Conservation (phyloP, 2,797 vertebrate genomes). For the Toxotes lorentzi region DNA sequence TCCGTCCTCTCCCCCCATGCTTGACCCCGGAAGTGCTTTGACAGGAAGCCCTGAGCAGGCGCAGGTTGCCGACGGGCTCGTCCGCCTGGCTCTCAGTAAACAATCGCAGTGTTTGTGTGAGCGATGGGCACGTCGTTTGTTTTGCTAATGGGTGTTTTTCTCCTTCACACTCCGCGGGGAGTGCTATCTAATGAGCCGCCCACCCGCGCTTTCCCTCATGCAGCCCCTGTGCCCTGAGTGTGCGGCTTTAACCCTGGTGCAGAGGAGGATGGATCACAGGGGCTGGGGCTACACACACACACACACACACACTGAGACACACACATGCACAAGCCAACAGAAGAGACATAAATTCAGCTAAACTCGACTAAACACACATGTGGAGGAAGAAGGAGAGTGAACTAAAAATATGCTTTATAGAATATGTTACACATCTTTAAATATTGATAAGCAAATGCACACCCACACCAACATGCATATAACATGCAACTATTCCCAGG, state of each 20-base stretch:
- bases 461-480: constrained; percentile 30
- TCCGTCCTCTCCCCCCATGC: neutral
- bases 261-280: constrained; percentile 71
- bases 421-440: constrained; percentile 70
- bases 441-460: constrained; percentile 59
- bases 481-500: constrained; percentile 51
- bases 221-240: constrained; percentile 70
- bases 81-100: constrained; percentile 71
- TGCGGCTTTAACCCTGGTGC: constrained; percentile 75
- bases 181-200: constrained; percentile 82
- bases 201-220: constrained; percentile 72
- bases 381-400: constrained; percentile 5
- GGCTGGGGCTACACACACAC: constrained; percentile 39
- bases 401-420: constrained; percentile 57
- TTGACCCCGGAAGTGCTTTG: constrained; percentile 69
- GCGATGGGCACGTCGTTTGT: constrained; percentile 80
- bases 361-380: constrained; percentile 33
- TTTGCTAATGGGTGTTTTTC: constrained; percentile 86
- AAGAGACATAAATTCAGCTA: constrained; percentile 28
- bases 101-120: constrained; percentile 71
- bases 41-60: constrained; percentile 58
- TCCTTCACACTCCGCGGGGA: constrained; percentile 79
- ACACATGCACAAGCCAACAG: neutral
- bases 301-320: constrained; percentile 19
- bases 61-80: constrained; percentile 20